Evolutionary conservation across 2,113 vertebrate species (phyloP), one percentile per base, ranked within the genome.

Genomic region (Monopterus albus): DNA sequence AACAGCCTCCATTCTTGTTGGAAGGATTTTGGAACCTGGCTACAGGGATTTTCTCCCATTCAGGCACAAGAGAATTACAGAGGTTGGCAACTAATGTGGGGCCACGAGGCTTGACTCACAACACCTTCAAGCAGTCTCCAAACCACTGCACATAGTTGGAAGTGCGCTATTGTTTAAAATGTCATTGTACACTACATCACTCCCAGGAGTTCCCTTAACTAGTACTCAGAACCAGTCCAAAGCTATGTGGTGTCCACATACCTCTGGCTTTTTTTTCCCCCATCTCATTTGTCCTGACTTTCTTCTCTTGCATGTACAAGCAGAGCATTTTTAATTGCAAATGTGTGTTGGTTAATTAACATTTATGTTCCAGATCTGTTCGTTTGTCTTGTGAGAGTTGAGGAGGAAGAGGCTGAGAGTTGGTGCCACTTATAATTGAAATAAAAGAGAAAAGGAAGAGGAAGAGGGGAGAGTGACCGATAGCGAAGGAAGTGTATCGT

Each of bases 381-480:
- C 8, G 31, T 46, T 36, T 56, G 55, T 63, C 11, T 62, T 0
- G 31, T 25, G 31, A 49, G 42, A 29, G 40, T 39, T 63, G 76
- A 42, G 14, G 38, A 59, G 57, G 29, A 33, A 28, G 58, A 57
- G 55, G 66, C 23, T 10, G 29, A 43, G 31, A 65, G 40, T 50
- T 43, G 42, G 47, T 46, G 72, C 50, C 63, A 66, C 52, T 71
- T 59, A 43, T 53, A 77, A 82, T 86, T 77, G 74, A 79, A 73
- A n/a, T n/a, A n/a, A n/a, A n/a, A n/a, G n/a, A n/a, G n/a, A 35
- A 18, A 69, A 47, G 39, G 31, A 43, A 17, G 6, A 4, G 17
- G 13, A 18, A 8, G 23, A 18, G 35, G 11, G 38, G 14, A 18
- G 46, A 57, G 25, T 39, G 29, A 23, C 33, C 2, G 2, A 62